Percentiles rank a stretch among this genome's conserved stretches.
Evolutionary conservation across 2,797 vertebrate genomes (phyloP).

Genomic region (Macropus fuliginosus): DNA sequence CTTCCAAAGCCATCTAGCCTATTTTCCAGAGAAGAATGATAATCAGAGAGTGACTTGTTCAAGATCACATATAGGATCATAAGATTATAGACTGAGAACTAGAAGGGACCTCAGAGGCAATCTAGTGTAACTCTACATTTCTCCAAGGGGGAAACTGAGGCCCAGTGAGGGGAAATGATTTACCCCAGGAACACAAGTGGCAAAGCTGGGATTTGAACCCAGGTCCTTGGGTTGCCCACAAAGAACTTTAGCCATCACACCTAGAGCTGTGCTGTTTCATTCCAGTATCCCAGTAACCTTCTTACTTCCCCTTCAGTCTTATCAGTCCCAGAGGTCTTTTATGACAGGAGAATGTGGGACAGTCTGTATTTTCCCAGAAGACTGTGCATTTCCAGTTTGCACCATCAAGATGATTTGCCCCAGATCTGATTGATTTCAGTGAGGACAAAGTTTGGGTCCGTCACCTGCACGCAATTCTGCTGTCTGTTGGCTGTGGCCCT

Average conservation of each 20-base stretch:
- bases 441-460: neutral
- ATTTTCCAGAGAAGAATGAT: neutral
- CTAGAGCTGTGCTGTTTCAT: neutral
- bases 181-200: neutral
- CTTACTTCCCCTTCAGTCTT: neutral
- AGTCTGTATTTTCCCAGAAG: constrained; percentile 23
- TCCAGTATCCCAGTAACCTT: neutral
- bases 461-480: neutral
- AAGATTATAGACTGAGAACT: neutral
- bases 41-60: neutral
- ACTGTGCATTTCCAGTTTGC: constrained; percentile 2
- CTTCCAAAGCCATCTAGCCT: neutral
- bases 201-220: neutral
- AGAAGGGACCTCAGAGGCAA: neutral
- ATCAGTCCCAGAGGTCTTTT: constrained; percentile 24
- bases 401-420: constrained; percentile 37
- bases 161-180: neutral
- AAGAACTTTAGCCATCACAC: neutral
- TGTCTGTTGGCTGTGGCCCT: neutral
- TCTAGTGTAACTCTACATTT: neutral
- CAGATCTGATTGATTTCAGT: neutral
- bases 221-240: neutral
- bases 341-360: neutral
- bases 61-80: neutral
- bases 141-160: neutral